Evolutionary conservation across 2,888 invertebrate genomes (phyloP), one percentile per base, ranked within the genome.

Genomic region (Merodon equestris): DNA sequence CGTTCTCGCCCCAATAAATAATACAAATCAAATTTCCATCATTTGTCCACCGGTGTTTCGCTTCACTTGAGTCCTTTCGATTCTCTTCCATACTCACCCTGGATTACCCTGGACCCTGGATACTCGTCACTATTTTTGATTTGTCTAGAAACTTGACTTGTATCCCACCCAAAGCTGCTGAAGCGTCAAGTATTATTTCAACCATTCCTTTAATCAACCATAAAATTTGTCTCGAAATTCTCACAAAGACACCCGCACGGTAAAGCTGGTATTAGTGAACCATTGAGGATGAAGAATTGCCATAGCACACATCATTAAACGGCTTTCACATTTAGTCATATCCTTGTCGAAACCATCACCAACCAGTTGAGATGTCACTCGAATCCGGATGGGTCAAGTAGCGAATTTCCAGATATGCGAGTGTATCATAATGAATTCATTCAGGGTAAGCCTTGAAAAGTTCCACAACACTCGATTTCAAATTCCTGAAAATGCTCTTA

Each of bases 151-250:
- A 4, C 27, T 27, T 7, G 27, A 27, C 27, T 27, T 27, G 2
- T 2, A 7, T 2, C 7, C 27, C 3, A 4, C 7, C 27, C 27
- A 27, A 7, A 42, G 1, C 27, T 7, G 44, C 12, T 27, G 19
- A 56, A 13, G 56, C 56, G 56, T 17, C 44, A 56, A 44, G 42
- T 56, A 10, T 44, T n/a, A n/a, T n/a, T n/a, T n/a, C 44, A 27
- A 42, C 56, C 14, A 44, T 56, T 5, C 53, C 45, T 45, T 36
- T 53, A 64, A 64, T 64, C 53, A 64, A 53, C 53, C 63, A 34
- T 53, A 36, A 64, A 64, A 64, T 64, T 45, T 53, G 45, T 64
- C 44, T 45, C 34, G 36, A 27, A 42, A 51, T 44, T 53, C 34
- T 42, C 51, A 4, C 40, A 38, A 50, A 34, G 17, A 27, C 7